Base-by-base conservation (phyloP, 2,113 vertebrate species). In the Dromiciops gliroides region DNA sequence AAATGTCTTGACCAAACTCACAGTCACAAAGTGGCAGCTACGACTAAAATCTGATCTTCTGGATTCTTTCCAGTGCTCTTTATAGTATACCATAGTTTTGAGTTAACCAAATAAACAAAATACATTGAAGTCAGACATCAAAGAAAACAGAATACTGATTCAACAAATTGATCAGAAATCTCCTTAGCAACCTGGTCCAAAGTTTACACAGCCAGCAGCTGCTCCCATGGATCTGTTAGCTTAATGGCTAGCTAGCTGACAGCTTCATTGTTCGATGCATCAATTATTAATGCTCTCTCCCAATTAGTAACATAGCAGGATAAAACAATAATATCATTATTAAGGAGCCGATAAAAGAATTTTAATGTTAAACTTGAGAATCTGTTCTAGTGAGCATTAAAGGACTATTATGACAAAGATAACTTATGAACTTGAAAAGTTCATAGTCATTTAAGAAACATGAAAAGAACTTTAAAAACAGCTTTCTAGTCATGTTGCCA, bases 241-340 rank as follows among this genome's bases (percentile, higher is more conserved):
- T 94, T 94, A 94, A 28, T 93, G 94, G 49, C 89, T 97, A 89
- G 75, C 94, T 93, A 95, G 95, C 53, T 95, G 91, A 90, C 89
- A 49, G 50, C 94, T 97, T 95, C 94, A 97, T 95, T 97, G 97
- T 97, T 96, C 98, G 94, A 95, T 75, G 8, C 95, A 98, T 98
- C 97, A 98, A 97, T 98, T 98, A 98, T 89, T 98, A 95, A 98
- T 97, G 97, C 94, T 97, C 93, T 89, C n/a, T 96, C 96, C 96
- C 94, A 95, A 91, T 97, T 90, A 95, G 97, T 97, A 98, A 98
- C 96, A 97, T 51, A 93, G 56, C 96, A 97, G 95, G 96, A 98
- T 95, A 98, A 94, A 91, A 93, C 96, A 26, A 53, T 49, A 97
- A 97, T 94, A 96, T 60, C 97, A 44, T 96, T 98, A 98, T 97